Percentiles rank a stretch among this genome's conserved stretches.
Evolutionary conservation across 2,797 vertebrate genomes (phyloP).

Genomic region (Clamator glandarius): DNA sequence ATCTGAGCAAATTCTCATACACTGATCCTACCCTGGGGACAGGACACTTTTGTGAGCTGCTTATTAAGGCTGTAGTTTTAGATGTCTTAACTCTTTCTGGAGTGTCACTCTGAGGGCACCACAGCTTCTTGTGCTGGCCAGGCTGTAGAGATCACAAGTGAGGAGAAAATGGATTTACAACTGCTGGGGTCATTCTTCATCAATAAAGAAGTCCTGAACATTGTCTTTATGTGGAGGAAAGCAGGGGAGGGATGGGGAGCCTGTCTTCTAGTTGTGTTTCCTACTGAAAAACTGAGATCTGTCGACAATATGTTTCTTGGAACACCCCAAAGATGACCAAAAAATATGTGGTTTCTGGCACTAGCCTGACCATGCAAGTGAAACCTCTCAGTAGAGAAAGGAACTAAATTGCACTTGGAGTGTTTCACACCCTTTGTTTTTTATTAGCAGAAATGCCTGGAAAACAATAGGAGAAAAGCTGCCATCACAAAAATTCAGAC

Average conservation of each 20-base stretch:
- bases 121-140: not conserved
- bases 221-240: not conserved
- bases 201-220: not conserved
- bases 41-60: conserved; percentile 34
- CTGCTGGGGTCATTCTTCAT: not conserved
- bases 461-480: conserved; percentile 30
- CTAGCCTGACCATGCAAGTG: not conserved
- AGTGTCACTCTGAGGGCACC: not conserved
- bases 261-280: conserved; percentile 21
- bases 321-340: conserved; percentile 60
- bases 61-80: conserved; percentile 29
- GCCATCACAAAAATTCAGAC: not conserved
- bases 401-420: conserved; percentile 10
- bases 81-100: conserved; percentile 58
- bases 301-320: conserved; percentile 49
- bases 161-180: not conserved
- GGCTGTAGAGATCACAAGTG: not conserved
- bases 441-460: conserved; percentile 20
- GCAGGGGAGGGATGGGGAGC: not conserved
- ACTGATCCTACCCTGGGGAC: conserved; percentile 66
- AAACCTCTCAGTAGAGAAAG: conserved; percentile 40
- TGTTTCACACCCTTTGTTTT: conserved; percentile 42
- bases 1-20: conserved; percentile 71
- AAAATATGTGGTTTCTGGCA: conserved; percentile 64
- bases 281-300: conserved; percentile 30